Conservation (phyloP, 2,888 invertebrate species). For the Ashinkailepas kermadecensis region DNA sequence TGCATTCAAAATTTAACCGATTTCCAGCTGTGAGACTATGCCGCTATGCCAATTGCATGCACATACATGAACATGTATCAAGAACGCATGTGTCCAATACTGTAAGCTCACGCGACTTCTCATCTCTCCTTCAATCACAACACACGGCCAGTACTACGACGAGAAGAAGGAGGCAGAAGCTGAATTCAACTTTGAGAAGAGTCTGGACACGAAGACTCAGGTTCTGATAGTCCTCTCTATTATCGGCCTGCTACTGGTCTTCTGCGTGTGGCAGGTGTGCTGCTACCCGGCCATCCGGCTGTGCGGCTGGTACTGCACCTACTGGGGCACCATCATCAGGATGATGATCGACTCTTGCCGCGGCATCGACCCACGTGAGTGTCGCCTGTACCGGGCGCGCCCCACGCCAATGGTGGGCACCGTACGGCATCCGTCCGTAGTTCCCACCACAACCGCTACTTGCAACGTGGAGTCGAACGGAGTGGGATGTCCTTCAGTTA, state of each 20-base stretch:
- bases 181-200: slow-evolving; percentile 9
- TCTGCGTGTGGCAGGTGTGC: slow-evolving; percentile 8
- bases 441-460: too few species aligned
- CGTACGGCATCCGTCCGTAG: too few species aligned
- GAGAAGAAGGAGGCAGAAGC: not conserved
- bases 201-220: slow-evolving; percentile 6
- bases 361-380: slow-evolving; percentile 17
- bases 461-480: too few species aligned
- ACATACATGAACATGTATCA: too few species aligned
- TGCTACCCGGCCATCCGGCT: slow-evolving; percentile 9
- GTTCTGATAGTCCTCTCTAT: not conserved
- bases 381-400: not conserved
- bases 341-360: slow-evolving; percentile 10
- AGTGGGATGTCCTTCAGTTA: too few species aligned
- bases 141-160: not conserved
- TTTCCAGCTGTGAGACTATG: too few species aligned
- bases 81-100: too few species aligned
- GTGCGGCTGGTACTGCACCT: slow-evolving; percentile 22
- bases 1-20: too few species aligned
- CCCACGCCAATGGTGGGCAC: too few species aligned
- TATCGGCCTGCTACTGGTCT: not conserved
- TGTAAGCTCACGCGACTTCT: too few species aligned
- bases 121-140: too few species aligned
- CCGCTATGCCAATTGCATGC: too few species aligned
- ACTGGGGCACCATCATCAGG: slow-evolving; percentile 19